A percentile compares a stretch with the other conserved stretches of the same genome.
Evolutionary conservation across 2,888 invertebrate species (phyloP).

Genomic region (Drosophila barbarae): DNA sequence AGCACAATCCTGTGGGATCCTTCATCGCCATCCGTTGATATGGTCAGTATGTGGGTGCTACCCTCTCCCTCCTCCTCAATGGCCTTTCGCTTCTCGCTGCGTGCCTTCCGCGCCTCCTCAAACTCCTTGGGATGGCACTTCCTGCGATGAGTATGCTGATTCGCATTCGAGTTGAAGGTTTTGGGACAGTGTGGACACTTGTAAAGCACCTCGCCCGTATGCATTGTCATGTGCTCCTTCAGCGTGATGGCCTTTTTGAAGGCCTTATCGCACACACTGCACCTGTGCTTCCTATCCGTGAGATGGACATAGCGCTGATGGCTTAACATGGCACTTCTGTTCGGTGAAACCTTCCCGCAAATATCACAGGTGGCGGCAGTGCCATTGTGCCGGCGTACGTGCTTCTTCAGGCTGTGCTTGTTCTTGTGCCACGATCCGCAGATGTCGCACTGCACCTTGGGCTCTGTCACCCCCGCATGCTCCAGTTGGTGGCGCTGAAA

Average conservation of each 20-base stretch:
- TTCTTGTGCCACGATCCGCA: constrained; percentile 79
- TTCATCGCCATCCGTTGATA: constrained; percentile 46
- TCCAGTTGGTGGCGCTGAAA: constrained; percentile 77
- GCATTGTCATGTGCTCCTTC: constrained; percentile 79
- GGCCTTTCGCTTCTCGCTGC: constrained; percentile 57
- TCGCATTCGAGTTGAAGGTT: constrained; percentile 79
- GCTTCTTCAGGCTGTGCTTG: constrained; percentile 77
- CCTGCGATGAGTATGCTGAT: constrained; percentile 79
- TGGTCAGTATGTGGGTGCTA: constrained; percentile 48
- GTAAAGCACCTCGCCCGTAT: constrained; percentile 78
- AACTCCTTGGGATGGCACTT: constrained; percentile 78
- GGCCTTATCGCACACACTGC: constrained; percentile 77
- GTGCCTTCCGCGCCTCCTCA: constrained; percentile 68
- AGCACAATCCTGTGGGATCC: constrained; percentile 56
- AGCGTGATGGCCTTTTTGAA: constrained; percentile 77
- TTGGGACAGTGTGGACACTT: constrained; percentile 78
- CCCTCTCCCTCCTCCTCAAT: constrained; percentile 2
- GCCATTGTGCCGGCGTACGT: constrained; percentile 76
- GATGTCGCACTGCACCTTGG: constrained; percentile 77
- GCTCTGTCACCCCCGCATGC: constrained; percentile 74
- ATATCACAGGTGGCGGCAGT: constrained; percentile 73
- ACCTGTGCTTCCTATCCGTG: constrained; percentile 72
- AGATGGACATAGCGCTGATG: constrained; percentile 78
- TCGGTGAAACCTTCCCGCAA: constrained; percentile 77
- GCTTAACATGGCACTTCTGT: constrained; percentile 76